Base-by-base conservation (phyloP, 2,888 invertebrate species). In the Galerucella nymphaeae region DNA sequence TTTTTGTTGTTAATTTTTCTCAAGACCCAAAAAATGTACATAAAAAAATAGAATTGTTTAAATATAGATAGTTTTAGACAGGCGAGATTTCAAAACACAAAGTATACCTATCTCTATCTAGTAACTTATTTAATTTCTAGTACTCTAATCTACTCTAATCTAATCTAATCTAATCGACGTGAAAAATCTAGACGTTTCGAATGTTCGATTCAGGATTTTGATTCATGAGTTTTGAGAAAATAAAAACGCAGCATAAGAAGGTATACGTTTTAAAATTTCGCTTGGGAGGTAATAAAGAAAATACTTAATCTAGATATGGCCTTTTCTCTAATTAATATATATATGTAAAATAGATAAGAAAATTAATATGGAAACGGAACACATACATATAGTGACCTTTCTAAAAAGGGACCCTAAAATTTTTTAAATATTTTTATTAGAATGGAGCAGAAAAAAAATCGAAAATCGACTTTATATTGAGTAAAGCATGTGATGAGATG, bases 381-480 rank as follows among this genome's bases (percentile, higher is more conserved):
- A 55, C 48, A 53, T 53, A 69, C 23, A 53, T 41, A 63, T 57
- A 72, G 67, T 57, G 72, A 72, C 20, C 58, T 62, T 62, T 72
- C 23, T 20, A 48, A 67, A 45, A 45, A 20, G 71, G 67, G 71
- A 63, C 67, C 71, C 57, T 42, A 14, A 70, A 14, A 63, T 70
- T 70, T 70, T 70, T 63, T 23, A 70, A 63, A 57, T 57, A 63
- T 63, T 70, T 70, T 70, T 59, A 63, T 42, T 38, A 20, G 62
- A 42, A 57, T 45, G 14, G 53, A 38, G 50, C 41, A 45, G 57
- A 42, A 14, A 9, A 16, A 30, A 14, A 41, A 42, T 38, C 59
- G 59, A 62, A 42, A 42, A 42, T 13, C 45, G 14, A 38, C 1
- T 9, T 38, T 38, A 38, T 38, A 16, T 41, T 61, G 10, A 13